These are phyloP conservation scores for Drosophila tropicalis DNA, from an alignment of 1,140 invertebrate genomes.

Conservation along the genomic window DNA sequence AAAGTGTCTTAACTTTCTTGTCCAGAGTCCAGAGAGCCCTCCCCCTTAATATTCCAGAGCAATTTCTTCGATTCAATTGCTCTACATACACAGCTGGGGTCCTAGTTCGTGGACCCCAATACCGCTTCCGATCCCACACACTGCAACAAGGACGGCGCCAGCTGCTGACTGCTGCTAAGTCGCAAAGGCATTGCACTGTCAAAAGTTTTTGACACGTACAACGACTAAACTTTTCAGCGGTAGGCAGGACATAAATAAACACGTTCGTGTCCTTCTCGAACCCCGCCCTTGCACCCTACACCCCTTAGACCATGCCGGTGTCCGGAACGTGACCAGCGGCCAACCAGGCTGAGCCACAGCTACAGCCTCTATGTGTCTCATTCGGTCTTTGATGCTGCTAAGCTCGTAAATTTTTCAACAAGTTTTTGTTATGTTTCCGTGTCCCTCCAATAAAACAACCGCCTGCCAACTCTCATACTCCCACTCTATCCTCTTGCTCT, in stretches of 20 bases:
- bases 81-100: slow-evolving; percentile 41
- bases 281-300: background rate
- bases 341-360: slow-evolving; percentile 28
- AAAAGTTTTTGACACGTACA: slow-evolving; percentile 70
- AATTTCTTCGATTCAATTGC: slow-evolving; percentile 44
- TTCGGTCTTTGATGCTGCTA: slow-evolving; percentile 55
- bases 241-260: slow-evolving; percentile 66
- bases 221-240: slow-evolving; percentile 64
- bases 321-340: slow-evolving; percentile 56
- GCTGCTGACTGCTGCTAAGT: slow-evolving; percentile 46
- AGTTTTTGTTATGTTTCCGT: slow-evolving; percentile 68
- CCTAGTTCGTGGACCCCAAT: slow-evolving; percentile 2
- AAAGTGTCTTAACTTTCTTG: slow-evolving; percentile 48
- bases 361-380: slow-evolving; percentile 38
- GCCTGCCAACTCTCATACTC: background rate
- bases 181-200: slow-evolving; percentile 59
- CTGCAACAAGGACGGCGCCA: slow-evolving; percentile 26
- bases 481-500: background rate
- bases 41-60: background rate
- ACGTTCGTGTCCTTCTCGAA: slow-evolving; percentile 44
- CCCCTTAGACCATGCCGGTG: background rate
- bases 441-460: slow-evolving; percentile 36
- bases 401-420: slow-evolving; percentile 69
- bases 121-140: slow-evolving; percentile 18
- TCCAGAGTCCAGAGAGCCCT: background rate